Percentiles rank a stretch among this genome's conserved stretches.
Conservation (phyloP, 2,113 vertebrate species). For the Coracopsis vasa region DNA sequence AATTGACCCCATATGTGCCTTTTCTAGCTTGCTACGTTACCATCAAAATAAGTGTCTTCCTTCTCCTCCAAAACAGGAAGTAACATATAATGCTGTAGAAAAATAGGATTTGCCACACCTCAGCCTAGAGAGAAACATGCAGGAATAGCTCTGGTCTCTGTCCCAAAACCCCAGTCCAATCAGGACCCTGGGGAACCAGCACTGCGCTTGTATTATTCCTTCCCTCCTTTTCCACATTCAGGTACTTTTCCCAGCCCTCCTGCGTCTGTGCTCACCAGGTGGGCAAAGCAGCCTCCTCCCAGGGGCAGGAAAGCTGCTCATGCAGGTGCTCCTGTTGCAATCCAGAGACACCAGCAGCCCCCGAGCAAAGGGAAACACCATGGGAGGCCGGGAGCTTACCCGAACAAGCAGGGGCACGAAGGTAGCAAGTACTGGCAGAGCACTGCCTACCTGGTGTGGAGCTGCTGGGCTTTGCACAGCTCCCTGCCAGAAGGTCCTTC, state of each 20-base stretch:
- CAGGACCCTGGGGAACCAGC: background rate
- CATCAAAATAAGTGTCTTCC: background rate
- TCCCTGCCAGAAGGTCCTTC: background rate
- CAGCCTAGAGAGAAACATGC: background rate
- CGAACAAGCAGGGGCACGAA: background rate
- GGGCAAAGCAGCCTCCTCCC: background rate
- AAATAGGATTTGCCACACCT: background rate
- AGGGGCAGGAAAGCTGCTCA: background rate
- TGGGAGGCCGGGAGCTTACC: background rate
- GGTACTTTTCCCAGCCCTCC: background rate
- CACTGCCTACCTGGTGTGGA: background rate
- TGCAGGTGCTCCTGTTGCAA: background rate
- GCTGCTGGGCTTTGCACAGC: background rate
- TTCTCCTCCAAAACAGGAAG: constrained; percentile 6
- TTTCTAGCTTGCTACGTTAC: constrained; percentile 1
- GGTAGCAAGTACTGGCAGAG: accelerated
- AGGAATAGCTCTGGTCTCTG: background rate
- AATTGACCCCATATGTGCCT: constrained; percentile 17
- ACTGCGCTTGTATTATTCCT: background rate
- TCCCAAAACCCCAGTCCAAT: background rate
- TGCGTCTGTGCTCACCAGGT: background rate
- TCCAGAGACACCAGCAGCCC: background rate
- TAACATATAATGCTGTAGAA: background rate
- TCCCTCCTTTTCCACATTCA: background rate
- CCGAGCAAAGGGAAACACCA: background rate